Conservation (phyloP, 2,113 vertebrate species). For the Xyrauchen texanus region DNA sequence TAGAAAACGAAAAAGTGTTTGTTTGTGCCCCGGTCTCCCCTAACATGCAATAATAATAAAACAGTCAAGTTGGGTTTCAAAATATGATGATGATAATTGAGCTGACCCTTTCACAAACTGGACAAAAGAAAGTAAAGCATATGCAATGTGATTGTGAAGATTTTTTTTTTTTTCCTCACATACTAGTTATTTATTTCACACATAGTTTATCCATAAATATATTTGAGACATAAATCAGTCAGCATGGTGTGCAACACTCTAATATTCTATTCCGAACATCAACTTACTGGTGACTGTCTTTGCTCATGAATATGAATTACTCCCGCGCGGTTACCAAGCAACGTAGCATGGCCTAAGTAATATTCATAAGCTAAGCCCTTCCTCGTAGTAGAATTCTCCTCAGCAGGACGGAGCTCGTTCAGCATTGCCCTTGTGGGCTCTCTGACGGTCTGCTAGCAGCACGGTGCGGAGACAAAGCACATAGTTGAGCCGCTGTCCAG, state of each 20-base stretch:
- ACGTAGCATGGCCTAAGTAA: constrained; percentile 14
- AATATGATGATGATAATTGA: no score
- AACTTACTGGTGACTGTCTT: neutral
- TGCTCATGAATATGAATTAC: constrained; percentile 4
- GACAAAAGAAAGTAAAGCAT: no score
- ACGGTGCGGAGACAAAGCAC: neutral
- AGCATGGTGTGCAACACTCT: neutral
- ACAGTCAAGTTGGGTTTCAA: no score
- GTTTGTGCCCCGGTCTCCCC: no score
- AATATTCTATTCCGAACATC: neutral
- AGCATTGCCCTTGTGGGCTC: neutral
- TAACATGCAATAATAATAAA: no score
- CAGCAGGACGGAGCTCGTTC: neutral
- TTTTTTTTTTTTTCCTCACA: no score
- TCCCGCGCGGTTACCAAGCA: constrained; percentile 16
- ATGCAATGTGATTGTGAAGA: no score
- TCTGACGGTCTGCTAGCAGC: neutral
- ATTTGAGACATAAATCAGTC: no score
- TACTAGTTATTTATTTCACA: no score
- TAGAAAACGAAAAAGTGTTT: no score
- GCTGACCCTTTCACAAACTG: no score
- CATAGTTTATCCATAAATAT: no score
- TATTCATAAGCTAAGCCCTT: constrained; percentile 17
- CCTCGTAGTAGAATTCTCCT: neutral
- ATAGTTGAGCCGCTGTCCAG: neutral